phyloP scores from a whole-genome alignment of 2,888 invertebrate species.

The Rambutsinella grinnellia region DNA sequence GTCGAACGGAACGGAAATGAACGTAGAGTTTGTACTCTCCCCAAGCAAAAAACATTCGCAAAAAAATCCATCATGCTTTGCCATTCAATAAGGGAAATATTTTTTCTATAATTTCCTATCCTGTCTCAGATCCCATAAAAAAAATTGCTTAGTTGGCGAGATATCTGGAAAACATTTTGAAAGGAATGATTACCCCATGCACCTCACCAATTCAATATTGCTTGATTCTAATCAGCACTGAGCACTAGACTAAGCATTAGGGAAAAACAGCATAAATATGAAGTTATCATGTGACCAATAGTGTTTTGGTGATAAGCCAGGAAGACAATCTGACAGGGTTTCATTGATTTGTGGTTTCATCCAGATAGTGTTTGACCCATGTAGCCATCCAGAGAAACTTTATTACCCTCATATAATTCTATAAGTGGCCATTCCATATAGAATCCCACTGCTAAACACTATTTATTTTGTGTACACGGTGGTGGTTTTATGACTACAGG shows the following conservation, averaged over 20 bases:
- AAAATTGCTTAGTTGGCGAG: too few relatives aligned
- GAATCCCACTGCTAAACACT: not conserved
- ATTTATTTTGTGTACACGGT: not conserved
- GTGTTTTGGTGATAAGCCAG: slow-evolving; percentile 30
- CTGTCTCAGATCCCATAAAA: too few relatives aligned
- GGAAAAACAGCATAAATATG: too few relatives aligned
- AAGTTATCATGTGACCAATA: not conserved
- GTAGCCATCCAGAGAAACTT: not conserved
- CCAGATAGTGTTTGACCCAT: slow-evolving; percentile 26
- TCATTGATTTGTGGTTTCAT: slow-evolving; percentile 33
- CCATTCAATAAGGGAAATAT: too few relatives aligned
- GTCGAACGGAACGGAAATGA: slow-evolving; percentile 12
- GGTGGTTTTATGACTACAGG: not conserved
- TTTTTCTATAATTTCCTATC: too few relatives aligned
- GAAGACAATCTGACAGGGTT: slow-evolving; percentile 31
- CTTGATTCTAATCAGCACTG: too few relatives aligned
- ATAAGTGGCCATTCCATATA: not conserved
- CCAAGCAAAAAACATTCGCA: not conserved
- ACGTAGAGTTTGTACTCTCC: not conserved
- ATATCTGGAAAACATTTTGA: too few relatives aligned
- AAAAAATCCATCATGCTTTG: too few relatives aligned
- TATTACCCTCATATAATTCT: not conserved
- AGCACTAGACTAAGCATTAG: too few relatives aligned
- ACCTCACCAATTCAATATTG: too few relatives aligned
- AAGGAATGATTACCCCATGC: too few relatives aligned